These are phyloP conservation scores for Drosophila ogumai DNA, from an alignment of 1,140 invertebrate genomes.

Conservation along the genomic window DNA sequence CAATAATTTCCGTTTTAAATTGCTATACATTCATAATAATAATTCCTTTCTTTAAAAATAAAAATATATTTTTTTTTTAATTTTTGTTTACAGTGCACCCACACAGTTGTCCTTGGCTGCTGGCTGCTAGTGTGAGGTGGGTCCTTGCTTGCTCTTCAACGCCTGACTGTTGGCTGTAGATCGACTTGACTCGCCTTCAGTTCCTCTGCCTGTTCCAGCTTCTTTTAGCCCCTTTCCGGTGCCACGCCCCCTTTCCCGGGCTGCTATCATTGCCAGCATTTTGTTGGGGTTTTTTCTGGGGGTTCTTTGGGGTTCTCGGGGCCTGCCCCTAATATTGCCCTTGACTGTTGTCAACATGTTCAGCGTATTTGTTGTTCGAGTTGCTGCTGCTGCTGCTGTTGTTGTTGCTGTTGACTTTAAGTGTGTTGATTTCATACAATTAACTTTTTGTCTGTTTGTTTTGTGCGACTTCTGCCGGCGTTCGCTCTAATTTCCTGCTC, in stretches of 20 bases:
- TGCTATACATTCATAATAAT: too few species aligned
- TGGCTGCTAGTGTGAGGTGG: conserved; percentile 44
- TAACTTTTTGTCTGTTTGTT: conserved; percentile 79
- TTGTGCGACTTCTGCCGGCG: conserved; percentile 54
- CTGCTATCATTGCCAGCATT: conserved; percentile 50
- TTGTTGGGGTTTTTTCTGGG: conserved; percentile 12
- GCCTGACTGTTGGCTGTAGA: conserved; percentile 51
- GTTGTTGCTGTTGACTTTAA: conserved; percentile 74
- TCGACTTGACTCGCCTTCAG: conserved; percentile 36
- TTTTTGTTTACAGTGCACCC: neutral
- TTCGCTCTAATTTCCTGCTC: conserved; percentile 63
- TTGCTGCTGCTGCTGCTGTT: conserved; percentile 19
- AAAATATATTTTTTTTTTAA: too few species aligned
- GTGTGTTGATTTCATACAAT: conserved; percentile 82
- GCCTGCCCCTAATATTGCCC: conserved; percentile 69
- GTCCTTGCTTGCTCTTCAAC: conserved; percentile 60
- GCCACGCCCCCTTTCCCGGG: conserved; percentile 25
- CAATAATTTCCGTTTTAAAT: too few species aligned
- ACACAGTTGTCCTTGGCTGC: conserved; percentile 48
- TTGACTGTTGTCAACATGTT: conserved; percentile 79
- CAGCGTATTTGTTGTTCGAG: conserved; percentile 60
- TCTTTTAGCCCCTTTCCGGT: conserved; percentile 13
- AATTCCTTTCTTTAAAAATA: too few species aligned
- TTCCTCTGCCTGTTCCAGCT: conserved; percentile 10
- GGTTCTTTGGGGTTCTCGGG: conserved; percentile 25